Evolutionary conservation across 92 coral and sea anemone species (phyloP).

Genomic region (Umimayanthus kanabou): DNA sequence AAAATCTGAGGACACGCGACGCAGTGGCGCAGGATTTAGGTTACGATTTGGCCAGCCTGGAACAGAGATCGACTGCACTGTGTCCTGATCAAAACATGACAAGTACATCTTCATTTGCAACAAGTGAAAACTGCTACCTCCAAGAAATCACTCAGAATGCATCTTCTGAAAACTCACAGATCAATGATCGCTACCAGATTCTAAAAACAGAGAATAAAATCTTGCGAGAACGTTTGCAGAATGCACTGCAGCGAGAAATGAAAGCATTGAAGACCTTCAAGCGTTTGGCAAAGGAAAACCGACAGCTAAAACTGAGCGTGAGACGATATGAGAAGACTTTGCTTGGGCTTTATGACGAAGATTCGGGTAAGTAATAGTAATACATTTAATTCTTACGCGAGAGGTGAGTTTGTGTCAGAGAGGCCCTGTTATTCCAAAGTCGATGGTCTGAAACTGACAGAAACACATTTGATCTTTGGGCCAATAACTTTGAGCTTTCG

Average conservation of each 20-base stretch:
- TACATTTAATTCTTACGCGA: background rate
- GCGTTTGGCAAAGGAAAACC: constrained; percentile 90
- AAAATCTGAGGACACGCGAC: constrained; percentile 30
- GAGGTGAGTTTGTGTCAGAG: background rate
- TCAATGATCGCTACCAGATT: constrained; percentile 80
- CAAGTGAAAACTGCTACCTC: constrained; percentile 28
- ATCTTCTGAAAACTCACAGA: constrained; percentile 63
- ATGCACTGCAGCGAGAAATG: constrained; percentile 97
- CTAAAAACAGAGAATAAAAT: constrained; percentile 94
- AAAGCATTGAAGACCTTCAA: constrained; percentile 96
- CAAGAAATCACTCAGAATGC: constrained; percentile 43
- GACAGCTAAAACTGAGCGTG: constrained; percentile 83
- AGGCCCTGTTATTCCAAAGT: background rate
- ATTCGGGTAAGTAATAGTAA: constrained; percentile 65
- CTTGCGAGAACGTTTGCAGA: constrained; percentile 91
- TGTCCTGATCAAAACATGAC: constrained; percentile 74
- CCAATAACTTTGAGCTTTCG: too few relatives aligned
- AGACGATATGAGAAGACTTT: constrained; percentile 83
- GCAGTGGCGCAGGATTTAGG: constrained; percentile 32
- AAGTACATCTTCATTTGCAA: constrained; percentile 23
- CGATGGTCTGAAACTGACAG: background rate
- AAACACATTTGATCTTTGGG: background rate
- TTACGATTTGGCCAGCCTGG: constrained; percentile 41
- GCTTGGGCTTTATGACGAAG: constrained; percentile 83
- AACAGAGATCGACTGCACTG: constrained; percentile 21